These are phyloP conservation scores for Acrobasis repandana DNA, from an alignment of 2,888 invertebrate species.

Conservation along the genomic window DNA sequence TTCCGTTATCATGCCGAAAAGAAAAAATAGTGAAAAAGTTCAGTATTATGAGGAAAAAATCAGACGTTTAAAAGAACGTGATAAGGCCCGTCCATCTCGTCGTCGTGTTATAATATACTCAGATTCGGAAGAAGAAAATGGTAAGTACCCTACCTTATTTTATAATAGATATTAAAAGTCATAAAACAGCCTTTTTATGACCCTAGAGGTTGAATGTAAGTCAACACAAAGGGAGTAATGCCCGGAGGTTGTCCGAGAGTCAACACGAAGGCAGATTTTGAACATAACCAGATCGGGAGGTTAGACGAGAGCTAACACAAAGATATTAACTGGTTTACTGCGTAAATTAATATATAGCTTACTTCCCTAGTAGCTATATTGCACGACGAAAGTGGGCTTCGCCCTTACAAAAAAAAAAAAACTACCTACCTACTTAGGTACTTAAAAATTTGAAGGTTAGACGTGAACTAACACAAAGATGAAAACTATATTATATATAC, in stretches of 20 bases:
- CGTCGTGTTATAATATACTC: not conserved
- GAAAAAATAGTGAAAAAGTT: conserved; percentile 1
- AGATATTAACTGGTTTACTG: too few relatives aligned
- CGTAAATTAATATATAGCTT: too few relatives aligned
- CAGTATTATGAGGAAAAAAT: not conserved
- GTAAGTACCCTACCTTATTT: not conserved
- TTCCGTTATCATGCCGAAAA: not conserved
- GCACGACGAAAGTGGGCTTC: too few relatives aligned
- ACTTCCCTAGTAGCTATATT: too few relatives aligned
- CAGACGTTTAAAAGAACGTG: not conserved
- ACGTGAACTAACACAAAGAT: too few relatives aligned
- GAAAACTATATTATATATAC: too few relatives aligned
- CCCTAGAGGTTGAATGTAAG: conserved; percentile 1
- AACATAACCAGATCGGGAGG: not conserved
- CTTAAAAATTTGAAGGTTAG: too few relatives aligned
- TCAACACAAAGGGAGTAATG: not conserved
- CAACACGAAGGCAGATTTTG: not conserved
- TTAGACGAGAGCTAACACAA: not conserved
- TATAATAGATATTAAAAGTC: not conserved
- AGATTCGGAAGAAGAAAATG: conserved; percentile 5
- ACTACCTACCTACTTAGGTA: too few relatives aligned
- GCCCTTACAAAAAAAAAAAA: too few relatives aligned
- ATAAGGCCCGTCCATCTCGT: not conserved
- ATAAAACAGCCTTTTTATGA: not conserved
- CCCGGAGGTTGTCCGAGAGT: not conserved